Evolutionary conservation across 2,113 vertebrate genomes (phyloP), one percentile per base, ranked within the genome.

Genomic region (Delphinapterus leucas): DNA sequence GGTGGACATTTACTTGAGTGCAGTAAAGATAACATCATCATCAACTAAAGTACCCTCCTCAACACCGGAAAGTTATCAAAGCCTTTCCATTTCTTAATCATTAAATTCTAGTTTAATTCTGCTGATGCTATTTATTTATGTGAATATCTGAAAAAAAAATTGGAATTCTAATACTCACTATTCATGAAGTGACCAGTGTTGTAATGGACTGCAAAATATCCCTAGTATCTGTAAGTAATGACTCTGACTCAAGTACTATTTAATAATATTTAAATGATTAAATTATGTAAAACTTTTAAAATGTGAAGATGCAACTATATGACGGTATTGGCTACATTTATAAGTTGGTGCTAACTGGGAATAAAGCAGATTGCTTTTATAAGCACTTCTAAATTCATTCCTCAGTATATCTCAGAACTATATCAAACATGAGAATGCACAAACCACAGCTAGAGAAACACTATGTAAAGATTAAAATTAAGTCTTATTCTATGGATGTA

Each of bases 61-160:
- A 95, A 86, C 49, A 85, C 85, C 77, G 49, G 60, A 49, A 95
- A 84, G 91, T 97, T 96, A 96, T 96, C 92, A 97, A 97, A 97
- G 87, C 36, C 47, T 95, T 82, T 93, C 28, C 18, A 96, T 93
- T 92, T 70, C 77, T 90, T 85, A 89, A 97, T 93, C 81, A 92
- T 96, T 96, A 97, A 97, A 92, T 95, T 97, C 44, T 83, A 71
- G 23, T 70, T 97, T 82, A 90, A 93, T 95, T 97, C 73, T 96
- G 79, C 91, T 95, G 49, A 83, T 87, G 49, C 58, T 67, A 73
- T 91, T 97, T 80, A 63, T 94, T 97, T 93, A 88, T 60, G 33
- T 68, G n/a, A 91, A 82, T 15, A 73, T 93, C 14, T 63, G 23
- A 44, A 89, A 60, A 97, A 91, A 61, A 55, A 33, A 5, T 13